phyloP scores from a whole-genome alignment of 2,888 invertebrate species.

The Diaperis boleti region DNA sequence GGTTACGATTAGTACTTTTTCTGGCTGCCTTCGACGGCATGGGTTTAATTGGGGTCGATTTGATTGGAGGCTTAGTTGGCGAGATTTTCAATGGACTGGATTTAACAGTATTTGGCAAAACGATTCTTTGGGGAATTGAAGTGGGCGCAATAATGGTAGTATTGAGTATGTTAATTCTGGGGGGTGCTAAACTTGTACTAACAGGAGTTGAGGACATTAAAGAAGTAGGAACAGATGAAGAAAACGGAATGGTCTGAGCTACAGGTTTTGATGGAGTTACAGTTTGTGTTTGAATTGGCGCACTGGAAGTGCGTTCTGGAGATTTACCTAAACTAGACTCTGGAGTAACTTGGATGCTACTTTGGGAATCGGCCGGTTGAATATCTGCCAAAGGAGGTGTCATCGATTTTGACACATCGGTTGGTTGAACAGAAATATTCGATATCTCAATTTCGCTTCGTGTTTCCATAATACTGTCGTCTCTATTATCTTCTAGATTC shows the following conservation, averaged over 20 bases:
- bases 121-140: conserved; percentile 65
- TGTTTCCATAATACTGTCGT: conserved; percentile 45
- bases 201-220: conserved; percentile 62
- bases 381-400: conserved; percentile 62
- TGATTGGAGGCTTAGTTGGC: conserved; percentile 71
- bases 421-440: conserved; percentile 46
- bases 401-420: conserved; percentile 55
- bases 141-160: conserved; percentile 60
- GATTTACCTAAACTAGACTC: conserved; percentile 55
- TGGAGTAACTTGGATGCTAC: conserved; percentile 59
- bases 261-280: conserved; percentile 58
- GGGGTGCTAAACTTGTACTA: conserved; percentile 55
- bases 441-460: conserved; percentile 54
- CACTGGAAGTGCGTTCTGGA: conserved; percentile 51
- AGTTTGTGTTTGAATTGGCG: conserved; percentile 50
- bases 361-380: conserved; percentile 65
- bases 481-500: conserved; percentile 48
- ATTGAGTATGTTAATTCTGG: conserved; percentile 63
- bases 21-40: conserved; percentile 61
- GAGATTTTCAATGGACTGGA: conserved; percentile 65
- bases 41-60: conserved; percentile 72
- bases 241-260: conserved; percentile 60
- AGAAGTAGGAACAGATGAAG: conserved; percentile 58
- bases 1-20: conserved; percentile 50
- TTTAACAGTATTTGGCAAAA: conserved; percentile 68